A percentile compares a stretch with the other conserved stretches of the same genome.
Conservation (phyloP, 2,113 vertebrate species). For the Sinocyclocheilus grahami region DNA sequence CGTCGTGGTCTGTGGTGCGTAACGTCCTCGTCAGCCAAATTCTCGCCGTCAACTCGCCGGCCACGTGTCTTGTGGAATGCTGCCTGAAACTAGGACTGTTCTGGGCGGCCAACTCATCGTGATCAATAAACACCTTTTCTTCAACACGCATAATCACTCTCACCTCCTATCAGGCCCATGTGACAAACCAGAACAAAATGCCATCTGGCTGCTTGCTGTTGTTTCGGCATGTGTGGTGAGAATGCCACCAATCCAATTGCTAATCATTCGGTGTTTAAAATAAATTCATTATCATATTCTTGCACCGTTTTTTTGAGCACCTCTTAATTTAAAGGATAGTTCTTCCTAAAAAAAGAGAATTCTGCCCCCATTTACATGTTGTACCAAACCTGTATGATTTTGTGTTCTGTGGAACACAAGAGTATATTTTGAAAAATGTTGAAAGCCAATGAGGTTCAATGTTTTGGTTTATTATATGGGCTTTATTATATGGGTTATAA, state of each 20-base stretch:
- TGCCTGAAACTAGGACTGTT: constrained; percentile 59
- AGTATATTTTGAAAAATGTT: too few species aligned
- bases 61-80: not conserved
- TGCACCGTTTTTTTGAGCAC: not conserved
- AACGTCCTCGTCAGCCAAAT: constrained; percentile 66
- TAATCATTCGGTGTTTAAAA: constrained; percentile 61
- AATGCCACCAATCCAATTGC: constrained; percentile 73
- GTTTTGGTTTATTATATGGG: not conserved
- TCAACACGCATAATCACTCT: constrained; percentile 56
- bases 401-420: not conserved
- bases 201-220: constrained; percentile 73
- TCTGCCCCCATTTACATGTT: not conserved
- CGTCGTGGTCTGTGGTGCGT: constrained; percentile 67
- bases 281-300: constrained; percentile 62
- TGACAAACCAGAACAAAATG: constrained; percentile 79
- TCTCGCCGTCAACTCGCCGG: constrained; percentile 36
- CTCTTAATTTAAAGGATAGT: not conserved
- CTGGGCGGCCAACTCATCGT: constrained; percentile 47
- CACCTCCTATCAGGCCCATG: constrained; percentile 66
- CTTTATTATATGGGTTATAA: too few species aligned
- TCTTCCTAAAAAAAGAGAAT: not conserved
- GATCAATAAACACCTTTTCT: constrained; percentile 67
- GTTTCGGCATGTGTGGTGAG: constrained; percentile 25
- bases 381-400: not conserved
- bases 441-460: not conserved